Evolutionary conservation across 2,113 vertebrate species (phyloP).

Genomic region (Myocastor coypus): DNA sequence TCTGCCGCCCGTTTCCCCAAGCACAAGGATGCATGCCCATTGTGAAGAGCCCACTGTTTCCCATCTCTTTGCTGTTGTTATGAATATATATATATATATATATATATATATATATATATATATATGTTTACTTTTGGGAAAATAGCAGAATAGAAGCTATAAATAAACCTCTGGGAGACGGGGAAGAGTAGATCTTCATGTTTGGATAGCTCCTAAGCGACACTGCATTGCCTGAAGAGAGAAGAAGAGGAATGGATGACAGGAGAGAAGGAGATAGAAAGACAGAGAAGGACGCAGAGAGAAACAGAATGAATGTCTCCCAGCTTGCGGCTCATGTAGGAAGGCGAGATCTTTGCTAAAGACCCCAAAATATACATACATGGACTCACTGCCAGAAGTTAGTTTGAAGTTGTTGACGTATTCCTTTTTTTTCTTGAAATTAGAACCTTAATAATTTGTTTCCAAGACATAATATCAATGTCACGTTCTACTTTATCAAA

Average conservation of each 20-base stretch:
- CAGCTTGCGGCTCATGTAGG: neutral
- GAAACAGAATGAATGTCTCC: neutral
- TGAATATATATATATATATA: neutral
- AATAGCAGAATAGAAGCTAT: neutral
- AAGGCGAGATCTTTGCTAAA: neutral
- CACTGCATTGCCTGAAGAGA: neutral
- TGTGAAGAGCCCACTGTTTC: neutral
- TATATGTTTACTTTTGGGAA: neutral
- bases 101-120: neutral
- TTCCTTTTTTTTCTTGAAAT: slow-evolving; percentile 19
- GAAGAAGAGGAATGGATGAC: too few species aligned
- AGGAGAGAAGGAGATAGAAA: neutral
- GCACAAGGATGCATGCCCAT: neutral
- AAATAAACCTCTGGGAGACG: neutral
- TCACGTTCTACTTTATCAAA: neutral
- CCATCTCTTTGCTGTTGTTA: neutral
- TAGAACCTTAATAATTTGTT: neutral
- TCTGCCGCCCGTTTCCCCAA: too few species aligned
- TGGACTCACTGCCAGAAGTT: neutral
- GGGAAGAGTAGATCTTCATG: neutral
- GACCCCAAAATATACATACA: neutral
- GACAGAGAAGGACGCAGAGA: neutral
- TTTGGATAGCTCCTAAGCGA: neutral
- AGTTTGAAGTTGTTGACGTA: neutral
- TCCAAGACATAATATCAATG: neutral